These are phyloP conservation scores for Scaeva pyrastri DNA, from an alignment of 2,888 invertebrate species.

Conservation along the genomic window DNA sequence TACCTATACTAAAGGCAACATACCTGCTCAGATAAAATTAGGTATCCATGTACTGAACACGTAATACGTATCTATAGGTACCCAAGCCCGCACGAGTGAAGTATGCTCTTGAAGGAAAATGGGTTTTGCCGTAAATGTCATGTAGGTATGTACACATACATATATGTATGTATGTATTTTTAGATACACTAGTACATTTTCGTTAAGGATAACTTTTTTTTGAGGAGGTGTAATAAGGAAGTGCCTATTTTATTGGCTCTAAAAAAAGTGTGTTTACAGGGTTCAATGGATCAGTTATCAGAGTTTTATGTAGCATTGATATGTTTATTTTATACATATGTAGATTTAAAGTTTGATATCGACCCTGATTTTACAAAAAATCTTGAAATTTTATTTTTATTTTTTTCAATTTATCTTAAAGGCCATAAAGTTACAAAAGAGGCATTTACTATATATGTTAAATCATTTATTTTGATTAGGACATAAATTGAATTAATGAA, in stretches of 20 bases:
- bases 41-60: background rate
- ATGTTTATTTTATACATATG: background rate
- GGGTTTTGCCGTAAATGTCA: constrained; percentile 3
- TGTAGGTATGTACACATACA: too few species aligned
- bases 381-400: too few species aligned
- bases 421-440: too few species aligned
- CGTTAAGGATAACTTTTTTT: background rate
- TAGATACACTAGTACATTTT: background rate
- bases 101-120: background rate
- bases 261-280: constrained; percentile 5
- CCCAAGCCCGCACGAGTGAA: constrained; percentile 9
- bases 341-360: background rate
- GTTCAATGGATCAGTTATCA: background rate
- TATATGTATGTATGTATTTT: background rate
- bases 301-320: background rate
- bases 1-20: background rate
- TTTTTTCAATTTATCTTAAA: too few species aligned
- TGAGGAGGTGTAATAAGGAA: background rate
- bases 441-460: too few species aligned
- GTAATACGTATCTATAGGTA: too few species aligned
- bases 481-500: too few species aligned
- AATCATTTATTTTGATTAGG: too few species aligned
- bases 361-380: too few species aligned
- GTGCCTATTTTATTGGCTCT: background rate
- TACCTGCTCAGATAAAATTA: background rate